These are phyloP conservation scores for Aleiodes sp. DNA, from an alignment of 1,140 invertebrate genomes.

Conservation along the genomic window DNA sequence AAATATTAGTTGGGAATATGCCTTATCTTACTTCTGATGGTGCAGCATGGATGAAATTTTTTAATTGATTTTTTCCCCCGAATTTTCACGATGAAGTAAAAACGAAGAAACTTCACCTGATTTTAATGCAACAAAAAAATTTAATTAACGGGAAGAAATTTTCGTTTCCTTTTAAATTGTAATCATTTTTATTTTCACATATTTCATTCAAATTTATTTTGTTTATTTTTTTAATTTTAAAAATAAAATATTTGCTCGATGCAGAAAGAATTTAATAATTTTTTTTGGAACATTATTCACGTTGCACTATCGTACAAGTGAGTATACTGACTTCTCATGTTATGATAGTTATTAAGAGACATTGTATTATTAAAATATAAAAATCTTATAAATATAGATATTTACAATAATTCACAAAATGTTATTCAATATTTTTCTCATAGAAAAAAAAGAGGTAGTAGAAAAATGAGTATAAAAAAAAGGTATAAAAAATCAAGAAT, in stretches of 20 bases:
- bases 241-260: neutral
- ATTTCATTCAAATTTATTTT: no score
- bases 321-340: slow-evolving; percentile 29
- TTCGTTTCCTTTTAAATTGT: no score
- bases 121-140: neutral
- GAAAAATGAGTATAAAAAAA: no score
- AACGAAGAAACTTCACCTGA: neutral
- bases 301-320: slow-evolving; percentile 30
- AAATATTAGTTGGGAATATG: slow-evolving; percentile 45
- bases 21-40: slow-evolving; percentile 56
- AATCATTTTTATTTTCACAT: no score
- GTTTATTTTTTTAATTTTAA: neutral
- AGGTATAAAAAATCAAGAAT: slow-evolving; percentile 15
- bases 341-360: slow-evolving; percentile 22
- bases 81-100: neutral
- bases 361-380: slow-evolving; percentile 33
- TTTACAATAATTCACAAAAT: slow-evolving; percentile 31
- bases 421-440: neutral
- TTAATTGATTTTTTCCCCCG: slow-evolving; percentile 23
- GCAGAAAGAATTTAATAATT: neutral
- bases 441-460: neutral
- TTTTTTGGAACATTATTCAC: neutral
- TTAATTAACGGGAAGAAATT: no score
- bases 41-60: slow-evolving; percentile 45
- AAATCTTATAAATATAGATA: slow-evolving; percentile 34